These are phyloP conservation scores for Centrocercus urophasianus DNA, from an alignment of 2,113 vertebrate genomes.

Conservation along the genomic window DNA sequence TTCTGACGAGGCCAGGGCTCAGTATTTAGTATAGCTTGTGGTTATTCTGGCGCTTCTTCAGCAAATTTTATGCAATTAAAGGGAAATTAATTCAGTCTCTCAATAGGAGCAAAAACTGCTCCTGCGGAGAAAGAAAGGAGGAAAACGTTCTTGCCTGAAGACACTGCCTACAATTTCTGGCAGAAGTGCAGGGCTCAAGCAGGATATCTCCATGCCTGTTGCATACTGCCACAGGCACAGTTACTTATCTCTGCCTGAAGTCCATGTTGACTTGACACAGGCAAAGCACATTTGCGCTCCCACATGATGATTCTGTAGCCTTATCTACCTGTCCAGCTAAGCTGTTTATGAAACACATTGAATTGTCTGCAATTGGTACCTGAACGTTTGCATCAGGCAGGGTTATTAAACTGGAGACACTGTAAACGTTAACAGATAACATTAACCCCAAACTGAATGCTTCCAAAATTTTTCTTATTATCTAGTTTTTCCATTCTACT, in stretches of 20 bases:
- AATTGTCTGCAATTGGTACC: background rate
- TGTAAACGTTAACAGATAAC: background rate
- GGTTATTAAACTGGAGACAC: background rate
- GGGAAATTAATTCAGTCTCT: background rate
- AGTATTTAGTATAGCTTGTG: background rate
- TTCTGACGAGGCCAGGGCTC: background rate
- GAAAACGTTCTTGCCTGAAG: background rate
- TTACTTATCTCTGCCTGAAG: background rate
- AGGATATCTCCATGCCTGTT: background rate
- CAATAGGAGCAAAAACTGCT: background rate
- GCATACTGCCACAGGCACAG: accelerated
- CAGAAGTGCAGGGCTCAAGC: background rate
- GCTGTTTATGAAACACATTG: background rate
- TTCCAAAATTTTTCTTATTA: background rate
- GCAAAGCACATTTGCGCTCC: background rate
- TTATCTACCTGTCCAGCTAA: background rate
- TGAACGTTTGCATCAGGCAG: accelerated
- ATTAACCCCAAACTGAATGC: accelerated
- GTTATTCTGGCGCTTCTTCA: background rate
- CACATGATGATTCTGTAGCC: background rate
- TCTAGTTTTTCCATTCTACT: background rate
- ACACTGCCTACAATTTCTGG: background rate
- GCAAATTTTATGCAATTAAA: background rate
- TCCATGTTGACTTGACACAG: background rate
- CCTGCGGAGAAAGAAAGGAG: background rate